phyloP scores from a whole-genome alignment of 2,113 vertebrate species.

The Cavia aperea region DNA sequence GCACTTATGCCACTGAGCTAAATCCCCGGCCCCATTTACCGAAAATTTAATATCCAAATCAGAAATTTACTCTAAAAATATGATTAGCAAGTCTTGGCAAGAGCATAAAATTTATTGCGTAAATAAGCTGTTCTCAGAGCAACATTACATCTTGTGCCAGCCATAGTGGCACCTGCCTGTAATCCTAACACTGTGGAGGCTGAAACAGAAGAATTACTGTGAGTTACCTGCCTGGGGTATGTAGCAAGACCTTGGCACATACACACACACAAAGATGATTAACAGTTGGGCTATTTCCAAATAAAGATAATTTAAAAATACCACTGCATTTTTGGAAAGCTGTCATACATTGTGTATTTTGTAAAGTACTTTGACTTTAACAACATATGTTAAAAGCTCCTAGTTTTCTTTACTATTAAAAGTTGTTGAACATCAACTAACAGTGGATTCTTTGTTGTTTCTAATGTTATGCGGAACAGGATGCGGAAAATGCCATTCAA shows the following conservation, averaged over 20 bases:
- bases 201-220: background rate
- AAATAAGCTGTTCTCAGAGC: background rate
- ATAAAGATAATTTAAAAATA: conserved; percentile 36
- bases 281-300: background rate
- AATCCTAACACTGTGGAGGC: background rate
- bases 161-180: background rate
- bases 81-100: background rate
- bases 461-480: conserved; percentile 74
- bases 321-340: conserved; percentile 31
- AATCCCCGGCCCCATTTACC: background rate
- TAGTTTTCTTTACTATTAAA: conserved; percentile 29
- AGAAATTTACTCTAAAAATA: conserved; percentile 7
- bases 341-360: background rate
- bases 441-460: conserved; percentile 60
- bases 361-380: conserved; percentile 29
- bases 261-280: background rate
- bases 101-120: background rate
- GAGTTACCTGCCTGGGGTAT: background rate
- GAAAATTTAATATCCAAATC: conserved; percentile 9
- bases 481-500: conserved; percentile 97
- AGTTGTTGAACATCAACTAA: conserved; percentile 52
- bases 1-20: too few relatives aligned
- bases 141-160: background rate
- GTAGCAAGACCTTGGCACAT: background rate
- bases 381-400: conserved; percentile 26